phyloP scores from a whole-genome alignment of 2,888 invertebrate species.

The Leptarthrus brevirostris region DNA sequence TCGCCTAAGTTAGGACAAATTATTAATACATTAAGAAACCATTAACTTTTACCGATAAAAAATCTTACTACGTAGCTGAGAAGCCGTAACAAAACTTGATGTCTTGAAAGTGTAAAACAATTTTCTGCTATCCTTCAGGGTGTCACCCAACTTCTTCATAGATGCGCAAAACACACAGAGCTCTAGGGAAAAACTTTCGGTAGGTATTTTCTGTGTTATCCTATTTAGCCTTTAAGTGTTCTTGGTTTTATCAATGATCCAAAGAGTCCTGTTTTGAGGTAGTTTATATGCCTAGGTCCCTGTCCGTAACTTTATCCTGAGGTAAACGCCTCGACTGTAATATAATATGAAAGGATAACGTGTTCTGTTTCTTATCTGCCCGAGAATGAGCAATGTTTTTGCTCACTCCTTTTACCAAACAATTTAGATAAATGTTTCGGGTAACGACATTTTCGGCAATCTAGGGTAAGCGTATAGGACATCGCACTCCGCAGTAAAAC shows the following conservation, averaged over 20 bases:
- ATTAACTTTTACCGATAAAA: conserved; percentile 45
- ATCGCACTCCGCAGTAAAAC: too few relatives aligned
- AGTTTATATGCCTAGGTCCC: conserved; percentile 51
- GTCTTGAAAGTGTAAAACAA: conserved; percentile 50
- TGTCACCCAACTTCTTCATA: conserved; percentile 21
- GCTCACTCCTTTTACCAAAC: conserved; percentile 51
- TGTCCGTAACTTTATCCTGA: conserved; percentile 49
- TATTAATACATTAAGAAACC: conserved; percentile 55
- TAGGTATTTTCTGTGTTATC: conserved; percentile 29
- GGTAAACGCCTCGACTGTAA: conserved; percentile 44
- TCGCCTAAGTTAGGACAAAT: conserved; percentile 53
- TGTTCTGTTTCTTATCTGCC: conserved; percentile 53
- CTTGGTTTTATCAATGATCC: conserved; percentile 54
- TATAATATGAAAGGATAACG: conserved; percentile 54
- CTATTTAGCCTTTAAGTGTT: conserved; percentile 35
- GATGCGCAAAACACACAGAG: conserved; percentile 8
- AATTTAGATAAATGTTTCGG: conserved; percentile 55
- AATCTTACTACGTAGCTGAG: conserved; percentile 22
- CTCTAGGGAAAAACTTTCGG: conserved; percentile 9
- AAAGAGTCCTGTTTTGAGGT: conserved; percentile 53
- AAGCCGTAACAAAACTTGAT: conserved; percentile 49
- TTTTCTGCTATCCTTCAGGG: conserved; percentile 51
- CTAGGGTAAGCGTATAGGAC: conserved; percentile 20
- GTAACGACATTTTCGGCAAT: conserved; percentile 27
- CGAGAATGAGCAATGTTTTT: conserved; percentile 51